Conservation (phyloP, 2,113 vertebrate genomes). For the Agapornis roseicollis region DNA sequence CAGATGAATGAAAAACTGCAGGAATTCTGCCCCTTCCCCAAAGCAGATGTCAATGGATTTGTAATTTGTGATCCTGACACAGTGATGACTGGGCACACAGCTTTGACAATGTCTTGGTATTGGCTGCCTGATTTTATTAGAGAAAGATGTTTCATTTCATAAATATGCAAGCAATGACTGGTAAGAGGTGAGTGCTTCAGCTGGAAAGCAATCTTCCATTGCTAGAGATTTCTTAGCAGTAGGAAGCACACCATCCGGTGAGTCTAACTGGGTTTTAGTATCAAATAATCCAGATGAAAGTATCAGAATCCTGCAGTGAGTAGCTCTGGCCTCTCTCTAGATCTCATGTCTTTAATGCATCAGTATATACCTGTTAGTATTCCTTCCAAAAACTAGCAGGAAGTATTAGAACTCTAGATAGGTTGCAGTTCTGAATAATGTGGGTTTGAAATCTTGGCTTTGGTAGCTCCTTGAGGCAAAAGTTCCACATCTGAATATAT, state of each 20-base stretch:
- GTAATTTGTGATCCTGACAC: background rate
- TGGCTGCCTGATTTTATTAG: background rate
- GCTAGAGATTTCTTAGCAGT: background rate
- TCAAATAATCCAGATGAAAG: background rate
- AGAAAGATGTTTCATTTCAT: background rate
- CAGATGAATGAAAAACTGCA: background rate
- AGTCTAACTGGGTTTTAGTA: background rate
- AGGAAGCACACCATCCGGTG: background rate
- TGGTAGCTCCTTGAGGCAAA: background rate
- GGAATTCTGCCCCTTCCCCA: accelerated
- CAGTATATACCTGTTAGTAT: background rate
- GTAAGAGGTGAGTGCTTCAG: background rate
- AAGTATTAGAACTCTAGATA: background rate
- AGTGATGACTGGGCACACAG: background rate
- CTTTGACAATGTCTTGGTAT: background rate
- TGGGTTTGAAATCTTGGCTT: background rate
- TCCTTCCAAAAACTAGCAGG: background rate
- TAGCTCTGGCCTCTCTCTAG: background rate
- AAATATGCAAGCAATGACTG: too few relatives aligned
- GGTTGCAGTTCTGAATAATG: background rate
- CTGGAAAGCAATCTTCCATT: background rate
- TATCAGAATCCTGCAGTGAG: background rate
- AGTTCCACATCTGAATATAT: background rate
- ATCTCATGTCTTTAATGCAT: background rate
- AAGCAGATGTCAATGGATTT: background rate